phyloP scores from a whole-genome alignment of 2,888 invertebrate species.

The Heliconius erato region DNA sequence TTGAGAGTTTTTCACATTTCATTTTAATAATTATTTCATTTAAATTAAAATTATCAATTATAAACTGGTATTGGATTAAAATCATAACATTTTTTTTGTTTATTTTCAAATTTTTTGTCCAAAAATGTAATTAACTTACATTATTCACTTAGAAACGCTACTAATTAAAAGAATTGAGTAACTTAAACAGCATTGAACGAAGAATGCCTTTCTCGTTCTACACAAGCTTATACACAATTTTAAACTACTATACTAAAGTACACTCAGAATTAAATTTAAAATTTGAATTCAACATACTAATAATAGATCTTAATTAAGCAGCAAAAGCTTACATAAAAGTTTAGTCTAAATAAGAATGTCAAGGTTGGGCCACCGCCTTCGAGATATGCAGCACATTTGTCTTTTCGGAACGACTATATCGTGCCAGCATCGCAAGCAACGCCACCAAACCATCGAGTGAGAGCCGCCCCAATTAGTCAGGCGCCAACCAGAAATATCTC shows the following conservation, averaged over 20 bases:
- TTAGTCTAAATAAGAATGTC: constrained; percentile 70
- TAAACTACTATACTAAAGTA: not conserved
- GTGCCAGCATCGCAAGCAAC: constrained; percentile 74
- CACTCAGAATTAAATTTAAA: not conserved
- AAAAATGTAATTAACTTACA: not conserved
- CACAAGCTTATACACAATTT: not conserved
- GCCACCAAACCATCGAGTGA: constrained; percentile 63
- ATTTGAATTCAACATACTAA: not conserved
- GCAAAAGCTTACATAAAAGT: constrained; percentile 26
- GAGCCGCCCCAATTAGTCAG: constrained; percentile 59
- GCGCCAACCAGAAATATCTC: constrained; percentile 53
- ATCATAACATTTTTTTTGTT: too few species aligned
- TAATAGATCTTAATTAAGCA: constrained; percentile 27
- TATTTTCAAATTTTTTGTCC: not conserved
- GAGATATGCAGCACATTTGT: constrained; percentile 78
- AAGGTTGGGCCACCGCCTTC: constrained; percentile 69
- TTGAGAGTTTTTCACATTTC: not conserved
- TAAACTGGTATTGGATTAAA: not conserved
- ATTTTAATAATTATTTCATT: not conserved
- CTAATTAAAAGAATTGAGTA: not conserved
- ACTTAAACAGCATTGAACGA: not conserved
- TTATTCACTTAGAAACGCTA: not conserved
- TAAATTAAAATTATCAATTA: not conserved
- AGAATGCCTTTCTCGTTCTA: not conserved
- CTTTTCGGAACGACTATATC: constrained; percentile 73